Evolutionary conservation across 2,888 invertebrate species (phyloP), one percentile per base, ranked within the genome.

Genomic region (Acronicta aceris): DNA sequence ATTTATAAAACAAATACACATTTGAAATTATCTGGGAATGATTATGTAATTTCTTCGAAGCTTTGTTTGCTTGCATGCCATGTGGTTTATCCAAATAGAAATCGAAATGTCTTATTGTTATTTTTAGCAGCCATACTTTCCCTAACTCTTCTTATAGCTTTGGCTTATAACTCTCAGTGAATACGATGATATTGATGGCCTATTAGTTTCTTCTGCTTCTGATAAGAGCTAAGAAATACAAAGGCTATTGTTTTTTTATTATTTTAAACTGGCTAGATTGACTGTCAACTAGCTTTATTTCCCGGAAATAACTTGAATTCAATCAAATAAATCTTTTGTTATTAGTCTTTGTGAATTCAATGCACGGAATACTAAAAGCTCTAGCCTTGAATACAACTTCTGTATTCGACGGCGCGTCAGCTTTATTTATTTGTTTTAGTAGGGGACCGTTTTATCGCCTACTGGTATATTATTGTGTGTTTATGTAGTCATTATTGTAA

Each of bases 281-380:
- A 38, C 8, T n/a, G n/a, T n/a, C n/a, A 38, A 5, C 7, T 13
- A 21, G 16, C 25, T 33, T 46, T 49, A 41, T 42, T 52, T 25
- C 46, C 61, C 41, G 62, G 61, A 74, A 74, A 74, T 43, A 16
- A 59, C 21, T 43, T 45, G 16, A 16, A 58, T 33, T 33, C 33
- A 33, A 59, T 49, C 13, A 50, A 74, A 49, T 17, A 50, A 40
- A 41, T 27, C 73, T 67, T 68, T 69, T 69, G 69, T 68, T 62
- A 33, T 36, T 15, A 33, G 46, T 69, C 50, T 54, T 68, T 74
- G 42, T 68, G 40, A 61, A 68, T 68, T 68, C 69, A 47, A 69
- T 47, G 15, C 53, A 74, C 70, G 69, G 42, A 50, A 46, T 53
- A 36, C 50, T 68, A 68, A 67, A 74, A 67, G 61, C 49, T 67